Evolutionary conservation across 2,797 vertebrate species (phyloP).

Genomic region (Rachycentron canadum): DNA sequence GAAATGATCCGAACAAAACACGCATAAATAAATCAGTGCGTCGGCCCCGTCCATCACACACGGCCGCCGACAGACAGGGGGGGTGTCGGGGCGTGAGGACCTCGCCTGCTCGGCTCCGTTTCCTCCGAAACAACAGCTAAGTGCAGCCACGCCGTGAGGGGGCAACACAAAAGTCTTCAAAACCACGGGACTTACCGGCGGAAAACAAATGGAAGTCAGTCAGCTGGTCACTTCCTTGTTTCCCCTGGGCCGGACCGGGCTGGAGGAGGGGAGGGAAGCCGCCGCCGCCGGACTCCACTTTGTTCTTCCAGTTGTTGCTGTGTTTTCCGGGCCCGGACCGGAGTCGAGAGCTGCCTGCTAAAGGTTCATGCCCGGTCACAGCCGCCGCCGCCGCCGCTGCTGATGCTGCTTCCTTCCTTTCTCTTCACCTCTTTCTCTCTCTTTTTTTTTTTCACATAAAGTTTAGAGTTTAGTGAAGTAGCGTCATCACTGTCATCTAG

Average conservation of each 20-base stretch:
- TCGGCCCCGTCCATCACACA: not conserved
- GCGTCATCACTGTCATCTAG: slow-evolving; percentile 41
- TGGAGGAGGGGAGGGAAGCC: not conserved
- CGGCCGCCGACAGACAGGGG: rapidly evolving
- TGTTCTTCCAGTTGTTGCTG: not conserved
- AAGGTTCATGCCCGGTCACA: slow-evolving; percentile 55
- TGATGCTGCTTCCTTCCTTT: slow-evolving; percentile 22
- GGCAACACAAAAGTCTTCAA: not conserved
- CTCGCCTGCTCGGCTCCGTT: not conserved
- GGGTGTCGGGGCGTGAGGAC: not conserved
- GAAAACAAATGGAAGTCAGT: slow-evolving; percentile 20
- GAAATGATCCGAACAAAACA: not conserved
- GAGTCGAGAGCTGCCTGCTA: slow-evolving; percentile 27
- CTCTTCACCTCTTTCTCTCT: slow-evolving; percentile 3
- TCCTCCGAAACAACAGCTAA: not conserved
- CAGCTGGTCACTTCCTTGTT: slow-evolving; percentile 51
- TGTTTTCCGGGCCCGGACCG: not conserved
- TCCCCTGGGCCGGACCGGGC: not conserved
- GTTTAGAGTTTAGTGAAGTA: slow-evolving; percentile 6
- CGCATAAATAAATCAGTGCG: not conserved
- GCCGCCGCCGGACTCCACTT: not conserved
- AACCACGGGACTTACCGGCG: slow-evolving; percentile 52
- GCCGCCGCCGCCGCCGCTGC: not conserved
- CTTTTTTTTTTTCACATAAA: slow-evolving; percentile 3
- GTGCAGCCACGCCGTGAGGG: not conserved